Evolutionary conservation across 37 sponge, comb jelly and placozoan genomes (phyloP), one percentile per base, ranked within the genome.

Genomic region (Agelas oroides): DNA sequence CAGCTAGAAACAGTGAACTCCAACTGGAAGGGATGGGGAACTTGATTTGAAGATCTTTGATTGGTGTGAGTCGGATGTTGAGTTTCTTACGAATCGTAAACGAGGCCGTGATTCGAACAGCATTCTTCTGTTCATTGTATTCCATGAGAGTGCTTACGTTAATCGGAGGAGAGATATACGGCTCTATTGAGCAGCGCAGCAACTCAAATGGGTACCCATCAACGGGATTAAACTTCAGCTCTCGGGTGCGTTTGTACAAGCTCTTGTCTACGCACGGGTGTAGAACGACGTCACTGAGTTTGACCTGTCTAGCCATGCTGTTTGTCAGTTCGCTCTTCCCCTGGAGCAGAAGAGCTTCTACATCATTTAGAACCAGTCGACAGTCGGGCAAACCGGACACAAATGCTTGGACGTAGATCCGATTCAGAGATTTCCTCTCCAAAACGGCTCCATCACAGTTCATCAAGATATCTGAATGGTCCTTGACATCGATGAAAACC

Each of bases 381-480:
- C 95, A 95, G 21, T 89, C 86, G 0, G 95, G 86, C 11, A 87
- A 41, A 17, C 79, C 92, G 24, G 82, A 63, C 19, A 91, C 76
- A 58, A 92, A 95, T 17, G 92, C 95, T 66, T 95, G 95, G 21
- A 95, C 76, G 56, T 88, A 85, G 38, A 95, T 39, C n/a, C 89
- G 31, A 46, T 89, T 92, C 19, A 86, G 77, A 13, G 92, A 91
- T 55, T 75, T 71, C 40, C 95, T 70, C 56, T 95, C 95, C 56
- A 95, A 65, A 0, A 95, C 95, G 0, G 95, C 92, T 23, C 95
- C 95, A 73, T 95, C 89, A 60, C 95, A 92, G 79, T 92, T 95
- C 95, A 95, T 95, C 71, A 95, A 66, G 30, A 95, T 95, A 35
- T 89, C 77, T 0, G 92, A 85, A 41, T 77, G 54, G 58, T 95